Base-by-base conservation (phyloP, 2,888 invertebrate species). In the Drosophila subquinaria region DNA sequence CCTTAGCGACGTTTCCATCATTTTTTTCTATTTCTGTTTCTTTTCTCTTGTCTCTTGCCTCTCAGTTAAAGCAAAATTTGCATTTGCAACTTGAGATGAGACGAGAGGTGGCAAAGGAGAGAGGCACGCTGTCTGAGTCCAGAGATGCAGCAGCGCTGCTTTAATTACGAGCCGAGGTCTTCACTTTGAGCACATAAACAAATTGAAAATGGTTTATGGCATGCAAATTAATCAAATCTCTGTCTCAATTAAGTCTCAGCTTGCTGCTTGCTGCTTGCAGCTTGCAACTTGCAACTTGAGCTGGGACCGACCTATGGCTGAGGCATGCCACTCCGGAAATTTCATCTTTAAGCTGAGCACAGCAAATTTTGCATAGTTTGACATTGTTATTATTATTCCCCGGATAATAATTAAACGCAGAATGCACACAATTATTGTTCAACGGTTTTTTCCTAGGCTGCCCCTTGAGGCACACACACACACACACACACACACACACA, bases 191-290 rank as follows among this genome's bases (percentile, higher is more conserved):
- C 77, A 77, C 77, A 83, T 81, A 86, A 86, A 79, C 82, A 83
- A 86, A 83, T 83, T 86, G 82, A 87, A 83, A 83, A 81, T 86
- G 86, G 82, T 83, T 86, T 83, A 83, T 86, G 84, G 84, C 87
- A 83, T 86, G 82, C 82, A 86, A 86, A 83, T 83, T 83, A 83
- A 83, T 83, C 87, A 83, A 83, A 83, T 83, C 82, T 81, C 86
- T 81, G 79, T 81, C 84, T 79, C 87, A 86, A 83, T 86, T 71
- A 70, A 63, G 67, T 64, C 76, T 40, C 43, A 43, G 8, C 27
- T 9, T 36, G 47, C 36, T 3, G 50, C 13, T 20, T 27, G 53
- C 50, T 23, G 43, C 48, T n/a, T n/a, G n/a, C n/a, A n/a, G n/a
- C n/a, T 23, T 17, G 33, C 27, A 15, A 35, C 48, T 23, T 17